Evolutionary conservation across 2,797 vertebrate genomes (phyloP).

Genomic region (Labeo calbasu): DNA sequence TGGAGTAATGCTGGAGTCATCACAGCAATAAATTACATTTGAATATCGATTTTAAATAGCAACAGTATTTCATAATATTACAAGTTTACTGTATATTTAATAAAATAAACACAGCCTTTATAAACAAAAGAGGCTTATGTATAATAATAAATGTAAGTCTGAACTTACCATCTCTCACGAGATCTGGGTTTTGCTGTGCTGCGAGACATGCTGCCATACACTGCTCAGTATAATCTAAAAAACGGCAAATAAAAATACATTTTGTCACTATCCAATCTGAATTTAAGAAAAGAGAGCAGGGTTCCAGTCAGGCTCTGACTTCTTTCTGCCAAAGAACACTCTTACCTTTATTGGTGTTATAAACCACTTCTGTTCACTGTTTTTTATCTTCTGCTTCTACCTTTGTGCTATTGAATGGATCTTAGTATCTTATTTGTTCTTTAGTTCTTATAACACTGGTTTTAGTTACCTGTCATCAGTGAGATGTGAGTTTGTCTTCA

Average conservation of each 20-base stretch:
- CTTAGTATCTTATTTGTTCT: not conserved
- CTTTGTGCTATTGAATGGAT: not conserved
- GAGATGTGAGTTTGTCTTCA: not conserved
- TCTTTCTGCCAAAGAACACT: not conserved
- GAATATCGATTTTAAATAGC: not conserved
- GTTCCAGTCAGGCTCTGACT: not conserved
- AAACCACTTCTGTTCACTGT: not conserved
- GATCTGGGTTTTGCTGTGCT: constrained; percentile 17
- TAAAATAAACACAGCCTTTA: not conserved
- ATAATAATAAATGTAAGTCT: not conserved
- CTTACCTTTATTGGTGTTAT: not conserved
- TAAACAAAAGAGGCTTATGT: not conserved
- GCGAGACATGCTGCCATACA: constrained; percentile 31
- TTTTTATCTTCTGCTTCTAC: not conserved
- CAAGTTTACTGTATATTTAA: not conserved
- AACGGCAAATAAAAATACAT: not conserved
- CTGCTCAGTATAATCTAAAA: constrained; percentile 30
- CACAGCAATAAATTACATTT: not conserved
- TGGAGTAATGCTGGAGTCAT: not conserved
- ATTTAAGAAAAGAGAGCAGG: not conserved
- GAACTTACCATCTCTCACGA: constrained; percentile 34
- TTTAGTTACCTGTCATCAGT: not conserved
- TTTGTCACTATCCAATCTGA: not conserved
- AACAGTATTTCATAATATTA: not conserved
- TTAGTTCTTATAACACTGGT: not conserved